These are phyloP conservation scores for Bembecia ichneumoniformis DNA, from an alignment of 2,888 invertebrate species.

Conservation along the genomic window DNA sequence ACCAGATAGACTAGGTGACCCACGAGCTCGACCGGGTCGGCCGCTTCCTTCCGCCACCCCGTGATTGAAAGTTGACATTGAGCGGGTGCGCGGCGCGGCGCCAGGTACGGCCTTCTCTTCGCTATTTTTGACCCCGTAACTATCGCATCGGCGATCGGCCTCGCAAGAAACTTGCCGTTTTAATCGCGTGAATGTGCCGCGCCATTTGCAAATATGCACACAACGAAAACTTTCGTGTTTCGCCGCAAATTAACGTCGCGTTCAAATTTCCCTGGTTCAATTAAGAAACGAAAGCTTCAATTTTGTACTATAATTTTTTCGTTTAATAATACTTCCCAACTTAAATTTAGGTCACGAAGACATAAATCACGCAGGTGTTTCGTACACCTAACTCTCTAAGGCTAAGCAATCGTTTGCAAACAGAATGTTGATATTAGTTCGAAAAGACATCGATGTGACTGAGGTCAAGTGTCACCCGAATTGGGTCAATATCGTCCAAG, in stretches of 20 bases:
- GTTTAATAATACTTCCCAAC: neutral
- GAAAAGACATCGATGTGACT: conserved; percentile 40
- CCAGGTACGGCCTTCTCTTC: conserved; percentile 63
- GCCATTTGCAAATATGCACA: conserved; percentile 53
- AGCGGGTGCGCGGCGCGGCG: conserved; percentile 58
- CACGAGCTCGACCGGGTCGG: conserved; percentile 39
- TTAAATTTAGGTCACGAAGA: neutral
- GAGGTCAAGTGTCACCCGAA: conserved; percentile 53
- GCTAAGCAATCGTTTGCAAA: neutral
- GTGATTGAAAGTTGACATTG: conserved; percentile 70
- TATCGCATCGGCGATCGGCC: conserved; percentile 68
- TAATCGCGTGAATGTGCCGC: conserved; percentile 60
- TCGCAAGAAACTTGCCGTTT: conserved; percentile 56
- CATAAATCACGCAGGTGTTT: neutral
- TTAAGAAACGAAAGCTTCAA: conserved; percentile 25
- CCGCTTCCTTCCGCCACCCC: conserved; percentile 56
- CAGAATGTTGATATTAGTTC: conserved; percentile 27
- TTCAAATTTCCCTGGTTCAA: conserved; percentile 30
- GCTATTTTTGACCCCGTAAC: conserved; percentile 64
- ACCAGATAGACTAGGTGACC: conserved; percentile 23
- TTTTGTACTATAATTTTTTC: conserved; percentile 6
- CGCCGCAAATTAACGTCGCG: conserved; percentile 38
- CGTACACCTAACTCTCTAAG: neutral
- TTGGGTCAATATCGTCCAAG: conserved; percentile 66
- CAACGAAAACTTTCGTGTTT: conserved; percentile 39